Conservation (phyloP, 2,888 invertebrate species). For the Clunio marinus region DNA sequence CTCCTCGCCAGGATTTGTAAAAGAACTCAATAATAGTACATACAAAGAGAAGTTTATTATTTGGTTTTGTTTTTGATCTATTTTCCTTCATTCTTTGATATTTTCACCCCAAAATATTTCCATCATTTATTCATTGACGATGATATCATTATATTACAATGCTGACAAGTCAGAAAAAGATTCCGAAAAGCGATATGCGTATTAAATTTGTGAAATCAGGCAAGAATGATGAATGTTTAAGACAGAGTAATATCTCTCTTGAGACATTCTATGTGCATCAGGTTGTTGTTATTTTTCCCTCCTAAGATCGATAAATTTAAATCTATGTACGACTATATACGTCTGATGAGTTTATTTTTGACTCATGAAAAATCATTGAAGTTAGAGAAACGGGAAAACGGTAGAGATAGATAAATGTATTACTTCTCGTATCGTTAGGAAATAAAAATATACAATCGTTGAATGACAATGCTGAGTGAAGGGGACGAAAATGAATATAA, state of each 20-base stretch:
- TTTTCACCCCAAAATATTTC: not conserved
- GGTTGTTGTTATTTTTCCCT: not conserved
- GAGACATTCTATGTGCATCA: not conserved
- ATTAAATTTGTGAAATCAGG: conserved; percentile 21
- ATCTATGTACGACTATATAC: no score
- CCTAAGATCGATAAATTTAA: conserved; percentile 28
- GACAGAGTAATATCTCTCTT: not conserved
- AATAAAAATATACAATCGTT: conserved; percentile 22
- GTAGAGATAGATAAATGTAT: conserved; percentile 23
- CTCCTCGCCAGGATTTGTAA: no score
- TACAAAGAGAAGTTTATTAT: no score
- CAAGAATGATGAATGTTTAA: conserved; percentile 30
- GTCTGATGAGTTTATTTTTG: no score
- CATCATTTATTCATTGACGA: not conserved
- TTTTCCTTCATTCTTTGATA: not conserved
- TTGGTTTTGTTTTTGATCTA: conserved; percentile 9
- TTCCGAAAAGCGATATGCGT: not conserved
- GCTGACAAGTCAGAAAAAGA: conserved; percentile 5
- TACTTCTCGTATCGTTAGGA: conserved; percentile 29
- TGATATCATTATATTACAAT: not conserved
- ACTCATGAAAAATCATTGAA: no score
- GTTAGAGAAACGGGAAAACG: no score
- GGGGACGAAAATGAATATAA: no score
- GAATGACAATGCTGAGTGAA: no score
- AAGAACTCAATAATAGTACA: no score